Base-by-base conservation (phyloP, 2,888 invertebrate species). In the Rhyacophila evoluta region DNA sequence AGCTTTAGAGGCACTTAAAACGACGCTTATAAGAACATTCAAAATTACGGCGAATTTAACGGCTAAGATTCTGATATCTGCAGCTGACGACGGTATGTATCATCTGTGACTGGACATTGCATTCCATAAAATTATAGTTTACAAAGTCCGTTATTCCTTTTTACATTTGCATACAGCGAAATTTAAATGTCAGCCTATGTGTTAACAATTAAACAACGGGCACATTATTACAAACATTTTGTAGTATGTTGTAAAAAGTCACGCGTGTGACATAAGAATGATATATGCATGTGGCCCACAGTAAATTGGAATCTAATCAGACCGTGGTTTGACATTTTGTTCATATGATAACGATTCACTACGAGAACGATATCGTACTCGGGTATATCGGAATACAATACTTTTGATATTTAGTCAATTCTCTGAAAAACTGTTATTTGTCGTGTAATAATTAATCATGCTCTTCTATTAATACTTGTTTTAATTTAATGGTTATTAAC, bases 111-210 rank as follows among this genome's bases (percentile, higher is more conserved):
- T 55, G 55, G 55, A 55, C 55, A 55, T 55, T 55, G 68, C 68
- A 74, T 74, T 74, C 74, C 74, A 19, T 25, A 37, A 25, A 15
- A 25, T 69, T 28, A 28, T 67, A 19, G 68, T 67, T 55, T 25
- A 36, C 36, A 68, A 68, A 74, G 67, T 39, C 38, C 33, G 33
- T 29, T 33, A 55, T 29, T 55, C 29, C 19, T 41, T 55, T 55
- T 74, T 4, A 33, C 11, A 33, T 19, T 55, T 67, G 67, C 41
- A 4, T 74, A 69, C 74, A 38, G 68, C 67, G 68, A 68, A 27
- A 68, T n/a, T 67, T 37, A 74, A 74, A 68, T 68, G 74, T 74
- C 74, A 74, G n/a, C 33, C 37, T 19, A 37, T 27, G 38, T 72
- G 37, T 39, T 39, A 12, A 41, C 1, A 6, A 38, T 38, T 6